Percentiles rank a stretch among this genome's conserved stretches.
Evolutionary conservation across 2,113 vertebrate species (phyloP).

Genomic region (Heterocephalus glaber): DNA sequence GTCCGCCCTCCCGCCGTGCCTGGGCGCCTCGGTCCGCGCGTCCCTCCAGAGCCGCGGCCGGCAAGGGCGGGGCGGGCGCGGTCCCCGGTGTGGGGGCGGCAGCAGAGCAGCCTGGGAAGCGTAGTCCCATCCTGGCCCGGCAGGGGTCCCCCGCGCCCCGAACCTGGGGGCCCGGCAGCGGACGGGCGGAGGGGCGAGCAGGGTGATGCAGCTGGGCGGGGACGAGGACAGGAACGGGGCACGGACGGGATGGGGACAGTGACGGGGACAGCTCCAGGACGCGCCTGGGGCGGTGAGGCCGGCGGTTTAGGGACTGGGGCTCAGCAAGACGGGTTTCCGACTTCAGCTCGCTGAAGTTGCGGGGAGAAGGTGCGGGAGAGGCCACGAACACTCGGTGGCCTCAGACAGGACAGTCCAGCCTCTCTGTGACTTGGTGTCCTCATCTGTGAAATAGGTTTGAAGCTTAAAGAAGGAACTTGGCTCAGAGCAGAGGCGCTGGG

Average conservation of each 20-base stretch:
- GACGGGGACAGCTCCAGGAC: neutral
- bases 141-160: neutral
- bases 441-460: neutral
- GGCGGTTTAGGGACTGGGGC: neutral
- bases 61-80: neutral
- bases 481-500: neutral
- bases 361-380: neutral
- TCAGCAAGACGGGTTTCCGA: neutral
- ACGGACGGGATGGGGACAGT: too few relatives aligned
- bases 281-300: neutral
- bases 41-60: neutral
- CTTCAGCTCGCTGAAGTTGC: neutral
- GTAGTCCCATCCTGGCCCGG: conserved; percentile 60
- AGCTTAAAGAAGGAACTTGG: neutral
- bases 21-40: neutral
- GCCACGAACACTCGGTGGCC: neutral
- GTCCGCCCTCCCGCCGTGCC: neutral
- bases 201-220: neutral
- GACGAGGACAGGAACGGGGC: neutral
- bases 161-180: neutral
- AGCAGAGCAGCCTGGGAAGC: conserved; percentile 78
- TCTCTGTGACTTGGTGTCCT: neutral
- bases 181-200: neutral
- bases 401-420: neutral
- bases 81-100: neutral